Conservation (phyloP, 2,888 invertebrate species). For the Rugalucina vietnamica region DNA sequence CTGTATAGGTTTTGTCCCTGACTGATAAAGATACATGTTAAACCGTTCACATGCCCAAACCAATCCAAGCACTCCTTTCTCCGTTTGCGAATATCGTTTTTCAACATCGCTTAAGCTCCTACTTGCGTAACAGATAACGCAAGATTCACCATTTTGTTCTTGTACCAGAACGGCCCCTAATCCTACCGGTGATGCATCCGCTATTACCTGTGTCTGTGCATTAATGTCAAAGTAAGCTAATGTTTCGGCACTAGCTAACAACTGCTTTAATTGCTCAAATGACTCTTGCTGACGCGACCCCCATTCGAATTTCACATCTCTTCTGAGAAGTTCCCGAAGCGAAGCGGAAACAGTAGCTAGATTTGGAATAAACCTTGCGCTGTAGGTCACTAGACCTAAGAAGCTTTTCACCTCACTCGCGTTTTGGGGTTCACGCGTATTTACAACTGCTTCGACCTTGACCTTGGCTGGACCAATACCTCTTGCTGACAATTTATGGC, state of each 20-base stretch:
- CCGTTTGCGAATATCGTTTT: conserved; percentile 55
- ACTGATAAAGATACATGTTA: conserved; percentile 54
- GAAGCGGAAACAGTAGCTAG: conserved; percentile 51
- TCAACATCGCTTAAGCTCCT: conserved; percentile 43
- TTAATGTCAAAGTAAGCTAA: conserved; percentile 38
- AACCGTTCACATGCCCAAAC: conserved; percentile 71
- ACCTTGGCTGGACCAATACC: conserved; percentile 41
- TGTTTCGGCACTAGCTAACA: conserved; percentile 16
- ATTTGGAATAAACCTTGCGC: conserved; percentile 44
- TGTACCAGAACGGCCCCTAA: conserved; percentile 49
- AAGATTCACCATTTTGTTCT: conserved; percentile 35
- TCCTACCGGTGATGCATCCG: conserved; percentile 52
- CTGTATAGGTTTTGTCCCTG: too few species aligned
- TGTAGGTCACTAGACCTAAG: conserved; percentile 54
- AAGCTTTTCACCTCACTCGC: conserved; percentile 50
- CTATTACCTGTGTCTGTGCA: conserved; percentile 22
- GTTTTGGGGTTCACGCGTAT: conserved; percentile 38
- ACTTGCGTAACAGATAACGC: conserved; percentile 53
- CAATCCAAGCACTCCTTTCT: conserved; percentile 53
- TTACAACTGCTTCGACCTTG: conserved; percentile 43
- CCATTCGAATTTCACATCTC: conserved; percentile 31
- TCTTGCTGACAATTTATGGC: conserved; percentile 35
- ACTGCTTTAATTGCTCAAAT: conserved; percentile 27
- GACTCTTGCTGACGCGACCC: conserved; percentile 30
- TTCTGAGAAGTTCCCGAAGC: conserved; percentile 27